Conservation (phyloP, 2,888 invertebrate genomes). For the Pardosa pseudoannulata region DNA sequence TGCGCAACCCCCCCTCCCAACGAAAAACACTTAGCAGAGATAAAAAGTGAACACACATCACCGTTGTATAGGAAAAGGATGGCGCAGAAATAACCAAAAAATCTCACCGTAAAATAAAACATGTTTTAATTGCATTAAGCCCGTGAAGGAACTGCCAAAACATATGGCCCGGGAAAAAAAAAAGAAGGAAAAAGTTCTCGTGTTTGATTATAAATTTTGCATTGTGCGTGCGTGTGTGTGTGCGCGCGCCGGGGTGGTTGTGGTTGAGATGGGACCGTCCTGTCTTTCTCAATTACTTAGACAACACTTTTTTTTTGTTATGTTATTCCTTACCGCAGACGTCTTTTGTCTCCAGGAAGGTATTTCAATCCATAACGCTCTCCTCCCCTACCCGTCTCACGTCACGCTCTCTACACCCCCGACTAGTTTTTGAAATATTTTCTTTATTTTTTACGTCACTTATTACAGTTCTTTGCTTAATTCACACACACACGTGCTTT, state of each 20-base stretch:
- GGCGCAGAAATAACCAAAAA: conserved; percentile 22
- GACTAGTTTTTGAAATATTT: conserved; percentile 10
- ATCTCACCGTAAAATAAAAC: conserved; percentile 56
- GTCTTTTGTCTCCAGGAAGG: conserved; percentile 25
- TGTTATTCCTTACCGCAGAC: background rate
- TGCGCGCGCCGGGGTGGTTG: conserved; percentile 1
- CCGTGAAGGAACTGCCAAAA: conserved; percentile 61
- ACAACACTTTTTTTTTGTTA: conserved; percentile 9
- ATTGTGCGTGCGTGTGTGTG: background rate
- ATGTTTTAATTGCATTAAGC: conserved; percentile 66
- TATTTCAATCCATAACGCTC: conserved; percentile 60
- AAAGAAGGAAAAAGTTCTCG: too few species aligned
- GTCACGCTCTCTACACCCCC: background rate
- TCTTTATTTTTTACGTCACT: conserved; percentile 1
- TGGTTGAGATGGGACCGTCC: too few species aligned
- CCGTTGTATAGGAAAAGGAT: too few species aligned
- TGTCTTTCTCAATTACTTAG: conserved; percentile 52
- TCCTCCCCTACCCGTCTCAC: too few species aligned
- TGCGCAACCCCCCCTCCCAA: too few species aligned
- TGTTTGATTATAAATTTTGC: conserved; percentile 65
- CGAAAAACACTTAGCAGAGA: conserved; percentile 26
- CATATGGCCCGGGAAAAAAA: conserved; percentile 52
- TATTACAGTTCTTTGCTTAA: conserved; percentile 65
- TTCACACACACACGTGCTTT: conserved; percentile 13
- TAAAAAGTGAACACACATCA: background rate